Percentiles rank a stretch among this genome's conserved stretches.
Evolutionary conservation across 2,113 vertebrate species (phyloP).

Genomic region (Colinus virginianus): DNA sequence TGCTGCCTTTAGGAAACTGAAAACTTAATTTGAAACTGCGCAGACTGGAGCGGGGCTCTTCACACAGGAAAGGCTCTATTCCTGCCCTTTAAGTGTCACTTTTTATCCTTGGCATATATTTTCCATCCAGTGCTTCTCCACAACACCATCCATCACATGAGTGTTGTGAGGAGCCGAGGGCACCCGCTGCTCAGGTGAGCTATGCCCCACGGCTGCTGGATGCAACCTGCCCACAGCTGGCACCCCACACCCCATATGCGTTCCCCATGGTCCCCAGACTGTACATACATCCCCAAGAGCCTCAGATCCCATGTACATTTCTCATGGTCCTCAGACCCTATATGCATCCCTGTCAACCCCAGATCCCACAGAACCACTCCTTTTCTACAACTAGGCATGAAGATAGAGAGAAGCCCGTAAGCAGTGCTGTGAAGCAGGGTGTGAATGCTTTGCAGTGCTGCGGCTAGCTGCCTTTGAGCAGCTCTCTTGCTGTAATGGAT

Average conservation of each 20-base stretch:
- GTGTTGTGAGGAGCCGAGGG: neutral
- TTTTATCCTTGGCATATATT: slow-evolving; percentile 26
- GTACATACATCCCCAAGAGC: too few relatives aligned
- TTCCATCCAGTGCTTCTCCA: neutral
- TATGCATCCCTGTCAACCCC: neutral
- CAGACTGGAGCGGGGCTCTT: slow-evolving; percentile 20
- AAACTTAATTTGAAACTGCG: slow-evolving; percentile 65
- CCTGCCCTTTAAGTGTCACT: slow-evolving; percentile 33
- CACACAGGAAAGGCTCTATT: slow-evolving; percentile 38
- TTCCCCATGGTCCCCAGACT: too few relatives aligned
- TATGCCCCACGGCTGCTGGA: too few relatives aligned
- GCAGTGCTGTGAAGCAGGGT: neutral
- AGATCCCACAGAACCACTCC: too few relatives aligned
- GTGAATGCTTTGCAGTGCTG: neutral
- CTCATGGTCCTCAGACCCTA: neutral
- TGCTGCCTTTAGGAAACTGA: slow-evolving; percentile 68
- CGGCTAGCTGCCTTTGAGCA: neutral
- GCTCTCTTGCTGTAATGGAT: neutral
- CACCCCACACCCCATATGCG: too few relatives aligned
- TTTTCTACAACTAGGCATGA: neutral
- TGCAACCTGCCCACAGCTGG: too few relatives aligned
- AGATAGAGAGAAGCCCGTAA: neutral
- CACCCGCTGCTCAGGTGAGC: neutral
- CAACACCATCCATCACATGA: neutral
- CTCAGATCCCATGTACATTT: neutral